These are phyloP conservation scores for Megalops cyprinoides DNA, from an alignment of 2,797 vertebrate species.

Conservation along the genomic window DNA sequence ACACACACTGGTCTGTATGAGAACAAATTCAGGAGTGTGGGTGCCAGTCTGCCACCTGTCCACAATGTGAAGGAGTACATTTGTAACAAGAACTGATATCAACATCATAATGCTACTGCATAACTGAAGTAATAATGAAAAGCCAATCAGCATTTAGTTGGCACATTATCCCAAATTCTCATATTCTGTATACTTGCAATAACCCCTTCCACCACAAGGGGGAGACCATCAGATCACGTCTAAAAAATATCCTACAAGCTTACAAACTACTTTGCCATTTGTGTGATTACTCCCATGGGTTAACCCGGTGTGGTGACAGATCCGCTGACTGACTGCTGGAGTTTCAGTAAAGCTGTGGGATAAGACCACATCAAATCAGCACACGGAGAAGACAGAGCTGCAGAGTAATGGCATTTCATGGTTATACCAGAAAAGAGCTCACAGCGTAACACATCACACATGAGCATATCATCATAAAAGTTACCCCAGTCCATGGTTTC, in stretches of 20 bases:
- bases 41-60: too few species aligned
- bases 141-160: too few species aligned
- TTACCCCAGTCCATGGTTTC: neutral
- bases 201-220: slow-evolving; percentile 68
- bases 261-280: neutral
- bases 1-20: too few species aligned
- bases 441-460: slow-evolving; percentile 60
- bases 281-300: neutral
- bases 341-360: slow-evolving; percentile 14
- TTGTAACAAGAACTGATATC: too few species aligned
- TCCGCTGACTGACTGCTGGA: neutral
- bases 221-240: slow-evolving; percentile 46
- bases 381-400: neutral
- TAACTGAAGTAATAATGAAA: too few species aligned
- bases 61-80: too few species aligned
- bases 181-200: slow-evolving; percentile 22
- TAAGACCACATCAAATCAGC: slow-evolving; percentile 34
- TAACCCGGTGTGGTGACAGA: neutral
- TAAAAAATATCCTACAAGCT: neutral
- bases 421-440: slow-evolving; percentile 50
- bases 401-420: slow-evolving; percentile 47
- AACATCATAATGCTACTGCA: too few species aligned
- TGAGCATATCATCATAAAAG: slow-evolving; percentile 53
- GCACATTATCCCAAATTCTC: too few species aligned
- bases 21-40: too few species aligned